A percentile compares a stretch with the other conserved stretches of the same genome.
Conservation (phyloP, 2,113 vertebrate genomes). For the Regulus satrapa region DNA sequence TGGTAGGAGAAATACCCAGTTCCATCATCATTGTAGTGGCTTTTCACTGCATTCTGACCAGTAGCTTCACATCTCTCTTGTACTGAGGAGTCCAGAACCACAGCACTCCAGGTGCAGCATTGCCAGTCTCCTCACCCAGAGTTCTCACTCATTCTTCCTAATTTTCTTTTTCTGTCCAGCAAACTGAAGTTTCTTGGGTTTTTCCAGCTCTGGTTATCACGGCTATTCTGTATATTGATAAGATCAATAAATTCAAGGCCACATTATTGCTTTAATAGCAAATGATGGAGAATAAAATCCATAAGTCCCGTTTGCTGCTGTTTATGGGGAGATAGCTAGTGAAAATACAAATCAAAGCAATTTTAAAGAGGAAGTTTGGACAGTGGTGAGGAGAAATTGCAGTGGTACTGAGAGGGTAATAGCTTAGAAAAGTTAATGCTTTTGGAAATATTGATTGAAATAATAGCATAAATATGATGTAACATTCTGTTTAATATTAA, state of each 20-base stretch:
- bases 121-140: neutral
- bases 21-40: neutral
- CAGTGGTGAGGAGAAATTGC: neutral
- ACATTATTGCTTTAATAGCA: neutral
- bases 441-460: neutral
- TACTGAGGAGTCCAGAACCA: neutral
- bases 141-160: neutral
- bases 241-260: neutral
- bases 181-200: neutral
- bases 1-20: neutral
- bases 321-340: neutral
- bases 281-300: neutral
- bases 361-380: neutral
- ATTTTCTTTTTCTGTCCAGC: neutral
- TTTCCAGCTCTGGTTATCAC: neutral
- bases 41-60: neutral
- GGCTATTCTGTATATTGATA: neutral
- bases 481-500: neutral
- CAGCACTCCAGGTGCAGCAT: neutral
- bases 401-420: neutral
- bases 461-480: neutral
- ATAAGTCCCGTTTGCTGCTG: rapidly evolving
- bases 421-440: neutral
- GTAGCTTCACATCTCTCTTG: neutral
- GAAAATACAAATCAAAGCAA: neutral